Base-by-base conservation (phyloP, 2,888 invertebrate species). In the Heliconius ismenius region DNA sequence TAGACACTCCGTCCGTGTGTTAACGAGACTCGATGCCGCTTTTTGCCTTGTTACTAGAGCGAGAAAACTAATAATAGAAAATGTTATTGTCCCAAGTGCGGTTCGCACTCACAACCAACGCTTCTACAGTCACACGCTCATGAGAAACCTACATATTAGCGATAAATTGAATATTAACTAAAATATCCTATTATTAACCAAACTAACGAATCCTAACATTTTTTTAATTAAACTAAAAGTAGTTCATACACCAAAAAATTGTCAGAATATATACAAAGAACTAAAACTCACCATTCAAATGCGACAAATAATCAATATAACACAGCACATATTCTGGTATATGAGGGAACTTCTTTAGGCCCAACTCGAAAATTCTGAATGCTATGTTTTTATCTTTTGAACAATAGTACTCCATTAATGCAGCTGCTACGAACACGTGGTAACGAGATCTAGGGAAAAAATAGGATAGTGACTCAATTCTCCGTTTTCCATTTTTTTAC, bases 381-480 rank as follows among this genome's bases (percentile, higher is more conserved):
- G 99, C 99, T 76, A 99, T 98, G 88, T 98, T 98, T 90, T 98
- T 98, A 91, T 99, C 99, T 91, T 99, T 99, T 62, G 98, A 98
- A 89, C 99, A 99, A 87, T 99, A 99, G 90, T 99, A 99, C 90
- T 99, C 99, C 99, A 99, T 99, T 0, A 99, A 94, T 0, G 99
- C 99, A 0, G 99, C 99, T 0, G 99, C 97, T 1, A 99, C 98
- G 90, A 98, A 99, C 65, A 99, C 97, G 90, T 99, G 99, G 91
- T 98, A 98, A 3, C 96, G 96, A 0, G 97, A 96, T 58, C 96
- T 95, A 80, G 83, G n/a, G n/a, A 65, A 13, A 15, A 24, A 39
- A 1, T 18, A 32, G 6, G n/a, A 11, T 39, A 39, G 39, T 65
- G 24, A 24, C 7, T 21, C 36, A 64, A 11, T 10, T 64, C 2